Evolutionary conservation across 2,113 vertebrate species (phyloP).

Genomic region (Parotia lawesii): DNA sequence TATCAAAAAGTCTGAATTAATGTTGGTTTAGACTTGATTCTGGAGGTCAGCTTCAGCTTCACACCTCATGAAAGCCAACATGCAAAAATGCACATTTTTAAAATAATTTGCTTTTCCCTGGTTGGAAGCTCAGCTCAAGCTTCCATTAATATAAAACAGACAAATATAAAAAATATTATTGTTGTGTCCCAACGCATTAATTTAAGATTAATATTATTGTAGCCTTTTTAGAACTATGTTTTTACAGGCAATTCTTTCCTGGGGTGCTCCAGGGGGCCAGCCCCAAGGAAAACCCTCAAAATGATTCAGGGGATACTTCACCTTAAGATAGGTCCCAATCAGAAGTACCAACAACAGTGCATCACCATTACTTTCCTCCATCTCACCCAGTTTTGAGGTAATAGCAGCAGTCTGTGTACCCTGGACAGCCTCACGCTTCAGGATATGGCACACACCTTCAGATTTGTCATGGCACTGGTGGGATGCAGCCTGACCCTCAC

Average conservation of each 20-base stretch:
- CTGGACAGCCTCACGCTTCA: background rate
- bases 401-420: background rate
- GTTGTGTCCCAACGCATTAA: background rate
- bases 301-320: background rate
- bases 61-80: background rate
- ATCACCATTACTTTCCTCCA: background rate
- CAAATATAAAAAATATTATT: background rate
- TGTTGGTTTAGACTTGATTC: background rate
- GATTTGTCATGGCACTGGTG: background rate
- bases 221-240: background rate
- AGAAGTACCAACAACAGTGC: background rate
- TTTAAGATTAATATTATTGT: background rate
- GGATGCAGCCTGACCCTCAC: background rate
- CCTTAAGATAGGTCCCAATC: background rate
- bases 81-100: background rate
- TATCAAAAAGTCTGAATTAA: background rate
- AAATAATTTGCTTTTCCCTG: background rate
- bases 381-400: background rate
- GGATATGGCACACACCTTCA: background rate
- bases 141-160: background rate
- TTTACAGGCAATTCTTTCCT: background rate
- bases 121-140: background rate
- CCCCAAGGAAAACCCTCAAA: background rate
- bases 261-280: background rate
- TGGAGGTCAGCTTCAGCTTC: background rate